phyloP scores from a whole-genome alignment of 1,140 invertebrate genomes.

The Tribolium madens region DNA sequence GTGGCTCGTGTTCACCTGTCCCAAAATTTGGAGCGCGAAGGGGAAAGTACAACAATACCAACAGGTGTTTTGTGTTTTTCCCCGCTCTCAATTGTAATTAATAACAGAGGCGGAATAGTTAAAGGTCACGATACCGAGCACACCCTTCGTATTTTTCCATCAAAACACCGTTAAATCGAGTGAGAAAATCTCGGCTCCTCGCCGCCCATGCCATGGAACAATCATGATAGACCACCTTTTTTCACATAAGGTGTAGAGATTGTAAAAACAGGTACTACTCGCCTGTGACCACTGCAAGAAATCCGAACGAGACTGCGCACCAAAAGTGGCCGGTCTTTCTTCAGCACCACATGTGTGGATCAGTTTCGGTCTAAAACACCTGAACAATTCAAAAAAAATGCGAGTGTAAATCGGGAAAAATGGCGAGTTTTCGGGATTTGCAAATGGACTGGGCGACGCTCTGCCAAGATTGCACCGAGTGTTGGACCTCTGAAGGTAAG shows the following conservation, averaged over 20 bases:
- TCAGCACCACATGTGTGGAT: conserved; percentile 15
- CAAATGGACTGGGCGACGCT: conserved; percentile 64
- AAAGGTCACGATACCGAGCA: not conserved
- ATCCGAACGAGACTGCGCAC: conserved; percentile 39
- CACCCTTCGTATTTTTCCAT: not conserved
- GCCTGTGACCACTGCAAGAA: conserved; percentile 41
- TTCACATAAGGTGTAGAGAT: conserved; percentile 36
- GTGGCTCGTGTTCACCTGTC: conserved; percentile 10
- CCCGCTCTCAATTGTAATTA: not conserved
- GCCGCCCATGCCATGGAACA: not conserved
- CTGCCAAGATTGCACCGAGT: conserved; percentile 62
- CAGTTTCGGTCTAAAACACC: conserved; percentile 13
- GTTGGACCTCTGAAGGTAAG: conserved; percentile 62
- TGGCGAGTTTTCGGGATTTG: conserved; percentile 65
- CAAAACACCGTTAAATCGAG: not conserved
- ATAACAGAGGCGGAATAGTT: not conserved
- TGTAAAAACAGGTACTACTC: conserved; percentile 46
- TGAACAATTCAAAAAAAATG: not conserved
- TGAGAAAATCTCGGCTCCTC: not conserved
- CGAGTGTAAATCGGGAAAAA: conserved; percentile 45
- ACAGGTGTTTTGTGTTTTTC: not conserved
- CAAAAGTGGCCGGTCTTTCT: conserved; percentile 30
- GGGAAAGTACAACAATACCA: not conserved
- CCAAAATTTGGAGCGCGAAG: not conserved
- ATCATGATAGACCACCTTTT: conserved; percentile 30